phyloP scores from a whole-genome alignment of 2,113 vertebrate species.

The western clawed frog (Xenopus tropicalis) region DNA sequence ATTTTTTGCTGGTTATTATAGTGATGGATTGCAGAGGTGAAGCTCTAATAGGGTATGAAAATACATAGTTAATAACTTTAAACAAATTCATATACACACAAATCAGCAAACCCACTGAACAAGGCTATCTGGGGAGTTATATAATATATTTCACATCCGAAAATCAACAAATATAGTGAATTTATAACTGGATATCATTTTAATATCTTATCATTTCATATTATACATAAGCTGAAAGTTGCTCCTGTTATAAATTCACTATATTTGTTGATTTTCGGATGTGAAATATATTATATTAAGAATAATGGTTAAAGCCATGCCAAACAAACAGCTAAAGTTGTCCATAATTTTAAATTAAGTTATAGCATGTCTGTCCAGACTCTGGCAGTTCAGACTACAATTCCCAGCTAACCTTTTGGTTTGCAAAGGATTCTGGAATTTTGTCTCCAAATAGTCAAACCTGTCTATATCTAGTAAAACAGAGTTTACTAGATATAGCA shows the following conservation, averaged over 20 bases:
- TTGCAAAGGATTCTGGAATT: too few species aligned
- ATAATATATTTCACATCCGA: slow-evolving; percentile 1
- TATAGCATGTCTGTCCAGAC: too few species aligned
- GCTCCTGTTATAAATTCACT: slow-evolving; percentile 1
- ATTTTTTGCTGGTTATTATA: slow-evolving; percentile 13
- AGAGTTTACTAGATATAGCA: too few species aligned
- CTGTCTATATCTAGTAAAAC: too few species aligned
- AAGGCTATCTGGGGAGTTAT: not conserved
- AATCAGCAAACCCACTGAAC: slow-evolving; percentile 14
- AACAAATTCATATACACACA: slow-evolving; percentile 22
- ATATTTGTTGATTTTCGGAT: not conserved
- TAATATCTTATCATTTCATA: too few species aligned
- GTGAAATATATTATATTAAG: slow-evolving; percentile 7
- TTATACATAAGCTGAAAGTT: too few species aligned
- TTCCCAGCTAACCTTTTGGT: too few species aligned
- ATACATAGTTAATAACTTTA: slow-evolving; percentile 13
- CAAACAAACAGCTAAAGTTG: too few species aligned
- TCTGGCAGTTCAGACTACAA: too few species aligned
- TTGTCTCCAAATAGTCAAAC: too few species aligned
- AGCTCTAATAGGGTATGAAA: slow-evolving; percentile 6
- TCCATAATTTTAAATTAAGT: too few species aligned
- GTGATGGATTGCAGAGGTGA: slow-evolving; percentile 10
- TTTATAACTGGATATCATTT: not conserved
- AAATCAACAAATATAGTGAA: not conserved
- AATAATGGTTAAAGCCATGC: too few species aligned